These are phyloP conservation scores for Elaphurus davidianus DNA, from an alignment of 2,113 vertebrate species.

Conservation along the genomic window DNA sequence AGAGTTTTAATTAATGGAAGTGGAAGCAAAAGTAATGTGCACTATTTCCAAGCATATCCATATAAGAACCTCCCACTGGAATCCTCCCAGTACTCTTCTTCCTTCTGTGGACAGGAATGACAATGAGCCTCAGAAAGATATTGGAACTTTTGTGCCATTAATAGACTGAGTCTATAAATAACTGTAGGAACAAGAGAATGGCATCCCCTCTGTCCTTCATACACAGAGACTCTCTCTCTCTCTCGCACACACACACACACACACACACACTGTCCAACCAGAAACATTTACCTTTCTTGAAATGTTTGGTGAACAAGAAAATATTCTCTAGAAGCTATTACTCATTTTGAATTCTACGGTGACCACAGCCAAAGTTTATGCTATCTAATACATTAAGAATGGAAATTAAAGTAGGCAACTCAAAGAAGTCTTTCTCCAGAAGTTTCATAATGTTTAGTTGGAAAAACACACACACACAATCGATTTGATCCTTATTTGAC, in stretches of 20 bases:
- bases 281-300: neutral
- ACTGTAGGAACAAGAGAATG: neutral
- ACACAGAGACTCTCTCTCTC: neutral
- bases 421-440: neutral
- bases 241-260: too few relatives aligned
- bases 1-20: neutral
- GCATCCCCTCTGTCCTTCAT: neutral
- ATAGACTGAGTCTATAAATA: neutral
- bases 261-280: neutral
- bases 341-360: neutral
- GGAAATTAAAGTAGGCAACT: neutral
- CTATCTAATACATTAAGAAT: neutral
- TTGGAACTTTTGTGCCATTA: neutral
- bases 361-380: neutral
- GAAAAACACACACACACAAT: neutral
- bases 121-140: neutral
- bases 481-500: neutral
- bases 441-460: neutral
- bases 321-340: neutral
- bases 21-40: neutral
- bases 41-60: neutral
- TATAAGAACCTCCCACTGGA: neutral
- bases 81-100: rapidly evolving
- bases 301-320: neutral
- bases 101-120: neutral